Percentiles rank a stretch among this genome's conserved stretches.
Evolutionary conservation across 2,888 invertebrate species (phyloP).

Genomic region (Dicyrtoma fusca): DNA sequence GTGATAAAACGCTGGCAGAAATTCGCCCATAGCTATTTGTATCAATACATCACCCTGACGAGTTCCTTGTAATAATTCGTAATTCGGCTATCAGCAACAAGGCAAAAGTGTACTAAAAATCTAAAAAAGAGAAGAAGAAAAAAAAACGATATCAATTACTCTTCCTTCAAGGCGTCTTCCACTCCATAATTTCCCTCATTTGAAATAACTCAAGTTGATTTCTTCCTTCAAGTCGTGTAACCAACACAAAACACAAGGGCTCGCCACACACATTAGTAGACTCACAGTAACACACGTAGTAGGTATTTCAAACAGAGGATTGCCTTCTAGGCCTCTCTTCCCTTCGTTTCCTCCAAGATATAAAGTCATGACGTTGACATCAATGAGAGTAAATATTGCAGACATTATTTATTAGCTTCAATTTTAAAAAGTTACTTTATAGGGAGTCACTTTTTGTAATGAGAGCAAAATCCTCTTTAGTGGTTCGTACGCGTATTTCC

Average conservation of each 20-base stretch:
- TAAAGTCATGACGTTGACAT: conserved; percentile 2
- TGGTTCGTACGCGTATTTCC: not conserved
- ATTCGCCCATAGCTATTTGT: conserved; percentile 46
- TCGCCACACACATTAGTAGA: not conserved
- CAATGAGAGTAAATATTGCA: not conserved
- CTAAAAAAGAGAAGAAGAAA: not conserved
- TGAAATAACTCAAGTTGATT: too few species aligned
- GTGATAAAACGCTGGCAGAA: conserved; percentile 48
- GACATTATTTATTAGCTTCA: conserved; percentile 22
- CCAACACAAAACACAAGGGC: too few species aligned
- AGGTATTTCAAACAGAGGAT: not conserved
- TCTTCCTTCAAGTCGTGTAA: too few species aligned
- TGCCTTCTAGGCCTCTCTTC: conserved; percentile 24
- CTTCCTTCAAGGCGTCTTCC: conserved; percentile 25
- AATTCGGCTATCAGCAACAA: conserved; percentile 3
- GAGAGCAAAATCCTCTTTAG: conserved; percentile 21
- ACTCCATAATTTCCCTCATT: conserved; percentile 11
- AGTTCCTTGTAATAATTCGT: conserved; percentile 22
- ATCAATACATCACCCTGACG: conserved; percentile 31
- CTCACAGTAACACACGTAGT: not conserved
- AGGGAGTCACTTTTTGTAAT: conserved; percentile 14
- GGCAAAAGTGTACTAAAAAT: not conserved
- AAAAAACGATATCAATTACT: conserved; percentile 27
- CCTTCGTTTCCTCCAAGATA: not conserved
- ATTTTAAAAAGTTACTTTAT: conserved; percentile 14